A percentile compares a stretch with the other conserved stretches of the same genome.
These are phyloP conservation scores for Drosophila quadrilineata DNA, from an alignment of 1,140 invertebrate species.

Conservation along the genomic window DNA sequence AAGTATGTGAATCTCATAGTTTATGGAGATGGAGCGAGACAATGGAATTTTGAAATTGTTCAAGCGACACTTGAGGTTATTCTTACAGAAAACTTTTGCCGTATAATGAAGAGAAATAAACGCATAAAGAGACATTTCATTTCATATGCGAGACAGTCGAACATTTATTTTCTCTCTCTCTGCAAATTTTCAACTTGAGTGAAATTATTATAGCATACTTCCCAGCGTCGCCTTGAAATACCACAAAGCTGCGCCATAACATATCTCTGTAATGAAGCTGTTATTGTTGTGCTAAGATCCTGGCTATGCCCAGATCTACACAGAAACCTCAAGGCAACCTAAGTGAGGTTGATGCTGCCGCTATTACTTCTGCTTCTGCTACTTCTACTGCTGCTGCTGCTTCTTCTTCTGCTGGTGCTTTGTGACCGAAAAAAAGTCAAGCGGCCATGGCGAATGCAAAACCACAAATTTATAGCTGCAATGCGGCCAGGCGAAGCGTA, in stretches of 20 bases:
- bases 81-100: not conserved
- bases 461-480: conserved; percentile 77
- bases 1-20: conserved; percentile 20
- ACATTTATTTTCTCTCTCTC: too few species aligned
- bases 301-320: too few species aligned
- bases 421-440: conserved; percentile 55
- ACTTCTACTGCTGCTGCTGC: not conserved
- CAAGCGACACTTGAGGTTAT: not conserved
- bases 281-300: too few species aligned
- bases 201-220: too few species aligned
- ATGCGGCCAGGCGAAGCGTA: conserved; percentile 66
- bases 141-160: too few species aligned
- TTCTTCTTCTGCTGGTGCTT: not conserved
- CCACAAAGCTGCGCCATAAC: too few species aligned
- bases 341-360: not conserved
- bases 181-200: too few species aligned
- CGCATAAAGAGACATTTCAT: too few species aligned
- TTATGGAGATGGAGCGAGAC: not conserved
- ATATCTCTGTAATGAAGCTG: too few species aligned
- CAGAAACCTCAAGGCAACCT: conserved; percentile 8
- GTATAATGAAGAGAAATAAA: too few species aligned
- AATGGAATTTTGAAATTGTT: conserved; percentile 14
- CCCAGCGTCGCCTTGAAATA: too few species aligned
- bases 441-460: conserved; percentile 66
- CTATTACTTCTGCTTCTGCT: not conserved